Evolutionary conservation across 2,113 vertebrate genomes (phyloP).

Genomic region (Entelurus aequoreus): DNA sequence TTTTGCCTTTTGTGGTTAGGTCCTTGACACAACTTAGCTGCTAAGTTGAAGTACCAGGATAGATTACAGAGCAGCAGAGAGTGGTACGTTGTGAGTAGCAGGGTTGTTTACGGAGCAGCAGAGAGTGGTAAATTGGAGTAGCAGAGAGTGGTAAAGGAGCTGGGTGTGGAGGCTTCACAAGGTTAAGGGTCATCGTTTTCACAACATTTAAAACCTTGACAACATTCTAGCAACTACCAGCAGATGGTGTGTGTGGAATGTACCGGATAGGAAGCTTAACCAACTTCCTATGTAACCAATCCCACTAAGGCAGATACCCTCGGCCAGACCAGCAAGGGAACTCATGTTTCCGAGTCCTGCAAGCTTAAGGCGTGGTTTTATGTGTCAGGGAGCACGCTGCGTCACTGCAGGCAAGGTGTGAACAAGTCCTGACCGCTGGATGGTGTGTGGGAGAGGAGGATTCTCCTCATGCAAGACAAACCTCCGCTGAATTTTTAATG

Average conservation of each 20-base stretch:
- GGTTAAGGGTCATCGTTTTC: no score
- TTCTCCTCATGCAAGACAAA: slow-evolving; percentile 49
- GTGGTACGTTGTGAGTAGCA: no score
- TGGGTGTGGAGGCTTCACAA: no score
- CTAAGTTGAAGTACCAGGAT: no score
- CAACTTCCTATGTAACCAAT: slow-evolving; percentile 49
- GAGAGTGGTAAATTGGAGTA: no score
- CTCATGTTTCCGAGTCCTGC: slow-evolving; percentile 46
- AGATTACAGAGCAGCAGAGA: no score
- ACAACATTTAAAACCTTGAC: no score
- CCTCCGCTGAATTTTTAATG: slow-evolving; percentile 51
- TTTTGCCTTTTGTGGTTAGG: no score
- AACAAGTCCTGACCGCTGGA: slow-evolving; percentile 30
- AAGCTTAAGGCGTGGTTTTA: slow-evolving; percentile 24
- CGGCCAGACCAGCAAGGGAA: background rate
- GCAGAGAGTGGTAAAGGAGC: no score
- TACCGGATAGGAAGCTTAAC: slow-evolving; percentile 33
- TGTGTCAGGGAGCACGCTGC: slow-evolving; percentile 16
- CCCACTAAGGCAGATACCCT: slow-evolving; percentile 23
- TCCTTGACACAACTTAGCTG: no score
- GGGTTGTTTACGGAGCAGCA: no score
- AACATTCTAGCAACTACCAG: no score
- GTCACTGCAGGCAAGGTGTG: slow-evolving; percentile 44
- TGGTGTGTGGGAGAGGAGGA: slow-evolving; percentile 31
- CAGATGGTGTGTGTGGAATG: background rate